These are phyloP conservation scores for Megalurothrips usitatus DNA, from an alignment of 2,888 invertebrate species.

Conservation along the genomic window DNA sequence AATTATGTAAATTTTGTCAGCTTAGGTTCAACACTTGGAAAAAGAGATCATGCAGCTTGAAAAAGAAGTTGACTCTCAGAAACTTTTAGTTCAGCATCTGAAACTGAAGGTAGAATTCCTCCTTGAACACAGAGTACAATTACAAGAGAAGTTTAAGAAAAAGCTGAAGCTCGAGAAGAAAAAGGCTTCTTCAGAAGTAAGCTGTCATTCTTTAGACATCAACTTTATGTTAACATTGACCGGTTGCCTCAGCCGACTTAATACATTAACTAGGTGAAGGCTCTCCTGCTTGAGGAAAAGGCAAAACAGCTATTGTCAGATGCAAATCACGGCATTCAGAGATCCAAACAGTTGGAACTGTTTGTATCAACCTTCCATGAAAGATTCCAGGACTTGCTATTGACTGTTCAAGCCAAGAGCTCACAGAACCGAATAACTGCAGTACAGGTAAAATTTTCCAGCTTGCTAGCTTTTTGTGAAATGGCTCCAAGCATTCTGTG, in stretches of 20 bases:
- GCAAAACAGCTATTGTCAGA: not conserved
- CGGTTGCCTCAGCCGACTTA: too few species aligned
- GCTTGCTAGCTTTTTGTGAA: not conserved
- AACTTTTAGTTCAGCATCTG: not conserved
- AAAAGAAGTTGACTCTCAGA: not conserved
- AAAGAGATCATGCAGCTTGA: not conserved
- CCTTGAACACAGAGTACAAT: not conserved
- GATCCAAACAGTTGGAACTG: not conserved
- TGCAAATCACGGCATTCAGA: not conserved
- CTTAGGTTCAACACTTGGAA: not conserved
- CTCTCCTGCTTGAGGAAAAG: not conserved
- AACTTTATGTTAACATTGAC: too few species aligned
- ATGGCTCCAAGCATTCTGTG: too few species aligned
- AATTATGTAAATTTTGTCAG: not conserved
- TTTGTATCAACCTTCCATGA: not conserved
- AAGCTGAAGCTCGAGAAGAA: not conserved
- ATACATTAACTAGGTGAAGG: not conserved
- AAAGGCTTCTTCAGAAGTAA: not conserved
- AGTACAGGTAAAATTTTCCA: not conserved
- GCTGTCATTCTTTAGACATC: not conserved
- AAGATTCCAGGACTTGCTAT: not conserved
- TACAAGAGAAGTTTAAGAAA: not conserved
- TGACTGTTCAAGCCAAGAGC: not conserved
- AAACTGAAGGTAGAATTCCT: not conserved
- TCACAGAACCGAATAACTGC: not conserved